Base-by-base conservation (phyloP, 2,113 vertebrate genomes). In the Thinocorus orbignyianus region DNA sequence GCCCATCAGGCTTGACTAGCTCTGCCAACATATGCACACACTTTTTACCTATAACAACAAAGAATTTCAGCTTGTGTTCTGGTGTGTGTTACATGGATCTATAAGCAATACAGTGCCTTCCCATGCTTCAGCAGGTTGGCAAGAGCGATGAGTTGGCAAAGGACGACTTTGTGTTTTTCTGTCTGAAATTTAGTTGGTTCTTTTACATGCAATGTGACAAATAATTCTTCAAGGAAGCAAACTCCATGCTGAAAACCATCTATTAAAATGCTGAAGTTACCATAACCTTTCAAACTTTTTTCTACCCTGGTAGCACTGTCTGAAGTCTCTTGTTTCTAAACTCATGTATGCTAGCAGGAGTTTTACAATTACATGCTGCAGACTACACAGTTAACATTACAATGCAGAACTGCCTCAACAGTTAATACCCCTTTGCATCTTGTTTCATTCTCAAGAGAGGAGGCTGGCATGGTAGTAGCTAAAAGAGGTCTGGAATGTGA, bases 11-110 rank as follows among this genome's bases (percentile, higher is more conserved):
- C 81, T 78, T 90, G 79, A 92, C 66, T 73, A 76, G 62, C 61
- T 96, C 73, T 92, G 69, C 80, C 83, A 91, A 92, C 82, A 93
- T 80, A 37, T 31, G 31, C 66, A 68, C 22, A 74, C 70, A 86
- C 1, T 0, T 94, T 96, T 92, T 92, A 92, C 72, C 68, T 85
- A 93, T 94, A 92, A 94, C 14, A 31, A 54, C 77, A 78, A 94
- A 78, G 48, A 91, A 82, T 86, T 95, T 86, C 51, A 74, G 3
- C n/a, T 87, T 74, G 73, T 55, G 39, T 64, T 89, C 90, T 94
- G 85, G 62, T 80, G 80, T 57, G 51, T 4, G 2, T 95, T 77
- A 93, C 5, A 1, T 23, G 39, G 33, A 35, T 81, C 66, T 95
- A 61, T 79, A 95, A 95, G 82, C 30, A 89, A 51, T 58, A 46